Evolutionary conservation across 2,888 invertebrate species (phyloP), one percentile per base, ranked within the genome.

Genomic region (Euplexia lucipara): DNA sequence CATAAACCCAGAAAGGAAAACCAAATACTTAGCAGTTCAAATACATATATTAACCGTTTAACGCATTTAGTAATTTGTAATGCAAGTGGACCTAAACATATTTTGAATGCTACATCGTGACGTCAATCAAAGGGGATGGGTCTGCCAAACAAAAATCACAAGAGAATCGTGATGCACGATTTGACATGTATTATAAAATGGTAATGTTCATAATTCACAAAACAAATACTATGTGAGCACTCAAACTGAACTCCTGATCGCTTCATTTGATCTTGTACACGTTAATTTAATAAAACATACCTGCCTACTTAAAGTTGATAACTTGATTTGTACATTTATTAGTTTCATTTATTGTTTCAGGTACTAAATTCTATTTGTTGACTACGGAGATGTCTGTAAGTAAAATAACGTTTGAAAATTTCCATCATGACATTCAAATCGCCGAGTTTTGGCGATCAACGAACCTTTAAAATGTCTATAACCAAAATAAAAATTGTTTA

Each of bases 151-250:
- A 84, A 69, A 73, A 70, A 57, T 34, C 16, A 32, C 3, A 75
- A 72, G 62, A 72, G 70, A 86, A 70, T 85, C 91, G 90, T 90
- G 91, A 75, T 62, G 75, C 83, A 84, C 85, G 81, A 84, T 76
- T 82, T 83, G 66, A 74, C 82, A 79, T 70, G 70, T 69, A 26
- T 26, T 26, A 26, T 26, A 61, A 68, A 77, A 79, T 78, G 82
- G 72, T 86, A 86, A 90, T 89, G 82, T 10, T 44, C 56, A 73
- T 87, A 87, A 92, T 89, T 82, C 53, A 70, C 75, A 78, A 83
- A 78, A 75, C 81, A 85, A 91, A 92, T 89, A 88, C 88, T 89
- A 83, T 82, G 52, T 34, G 54, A 69, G 44, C 48, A 53, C 70
- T 81, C 64, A 73, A 75, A 77, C 65, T 62, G 56, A 59, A 73